Percentiles rank a stretch among this genome's conserved stretches.
phyloP scores from a whole-genome alignment of 1,140 invertebrate species.

The Drosophila serrata region DNA sequence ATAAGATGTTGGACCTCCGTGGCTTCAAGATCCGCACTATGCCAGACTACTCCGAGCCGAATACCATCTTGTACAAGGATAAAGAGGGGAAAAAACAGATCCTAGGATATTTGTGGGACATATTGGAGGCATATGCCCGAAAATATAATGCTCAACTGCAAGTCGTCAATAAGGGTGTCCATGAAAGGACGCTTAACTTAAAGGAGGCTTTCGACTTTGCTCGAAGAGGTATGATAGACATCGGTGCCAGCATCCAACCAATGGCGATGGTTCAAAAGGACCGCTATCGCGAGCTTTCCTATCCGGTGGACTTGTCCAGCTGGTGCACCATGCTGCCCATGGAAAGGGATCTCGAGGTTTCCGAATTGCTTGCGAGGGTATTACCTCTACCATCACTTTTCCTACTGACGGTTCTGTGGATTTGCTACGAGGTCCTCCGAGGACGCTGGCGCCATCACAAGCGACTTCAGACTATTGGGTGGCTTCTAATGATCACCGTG shows the following conservation, averaged over 20 bases:
- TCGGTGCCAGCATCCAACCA: constrained; percentile 59
- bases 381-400: not conserved
- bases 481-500: not conserved
- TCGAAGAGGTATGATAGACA: constrained; percentile 25
- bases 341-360: not conserved
- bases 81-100: constrained; percentile 13
- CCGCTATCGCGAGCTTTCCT: constrained; percentile 15
- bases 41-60: constrained; percentile 62
- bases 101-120: constrained; percentile 61
- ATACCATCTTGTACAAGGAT: constrained; percentile 52
- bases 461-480: not conserved
- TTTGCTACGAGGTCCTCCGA: not conserved
- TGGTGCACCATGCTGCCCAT: constrained; percentile 1
- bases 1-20: constrained; percentile 43
- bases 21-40: constrained; percentile 29
- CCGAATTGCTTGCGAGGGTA: not conserved
- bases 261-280: constrained; percentile 15
- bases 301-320: not conserved
- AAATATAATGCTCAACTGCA: constrained; percentile 47
- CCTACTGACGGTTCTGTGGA: not conserved
- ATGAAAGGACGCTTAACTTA: constrained; percentile 19
- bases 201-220: constrained; percentile 48
- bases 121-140: constrained; percentile 34
- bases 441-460: not conserved
- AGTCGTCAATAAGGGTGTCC: constrained; percentile 10